Percentiles rank a stretch among this genome's conserved stretches.
These are phyloP conservation scores for Sarcophaga carnaria DNA, from an alignment of 2,888 invertebrate species.

Conservation along the genomic window DNA sequence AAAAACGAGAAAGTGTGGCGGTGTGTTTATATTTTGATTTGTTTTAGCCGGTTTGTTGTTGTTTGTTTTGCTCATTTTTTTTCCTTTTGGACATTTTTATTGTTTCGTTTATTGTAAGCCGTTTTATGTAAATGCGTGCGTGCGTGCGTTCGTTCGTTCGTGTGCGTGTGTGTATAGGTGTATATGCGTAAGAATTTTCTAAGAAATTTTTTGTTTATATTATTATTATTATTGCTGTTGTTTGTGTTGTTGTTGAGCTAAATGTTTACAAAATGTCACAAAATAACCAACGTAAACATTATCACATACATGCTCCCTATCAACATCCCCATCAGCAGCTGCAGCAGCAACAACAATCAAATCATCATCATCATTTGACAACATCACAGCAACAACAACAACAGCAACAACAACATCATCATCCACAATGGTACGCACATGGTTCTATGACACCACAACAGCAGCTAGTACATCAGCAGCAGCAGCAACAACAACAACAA, in stretches of 20 bases:
- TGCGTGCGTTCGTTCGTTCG: constrained; percentile 18
- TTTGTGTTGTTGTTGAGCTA: constrained; percentile 33
- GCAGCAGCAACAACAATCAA: constrained; percentile 41
- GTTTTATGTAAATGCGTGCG: not conserved
- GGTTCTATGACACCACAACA: not conserved
- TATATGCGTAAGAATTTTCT: constrained; percentile 34
- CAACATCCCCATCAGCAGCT: constrained; percentile 59
- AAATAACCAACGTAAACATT: constrained; percentile 67
- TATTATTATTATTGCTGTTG: too few relatives aligned
- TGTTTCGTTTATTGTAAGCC: not conserved
- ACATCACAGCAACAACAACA: constrained; percentile 44
- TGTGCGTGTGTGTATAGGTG: not conserved
- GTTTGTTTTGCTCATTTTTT: constrained; percentile 46
- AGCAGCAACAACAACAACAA: constrained; percentile 48
- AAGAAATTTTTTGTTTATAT: constrained; percentile 26
- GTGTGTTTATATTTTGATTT: constrained; percentile 48
- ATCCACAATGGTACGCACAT: constrained; percentile 48
- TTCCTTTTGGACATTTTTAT: constrained; percentile 25
- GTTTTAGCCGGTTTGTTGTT: constrained; percentile 60
- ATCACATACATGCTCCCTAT: constrained; percentile 67
- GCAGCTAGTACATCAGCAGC: not conserved
- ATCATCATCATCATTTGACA: constrained; percentile 55
- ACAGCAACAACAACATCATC: constrained; percentile 34
- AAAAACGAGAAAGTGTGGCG: constrained; percentile 1
- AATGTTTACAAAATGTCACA: constrained; percentile 66